A percentile compares a stretch with the other conserved stretches of the same genome.
These are phyloP conservation scores for Ceyx margarethae DNA, from an alignment of 2,113 vertebrate species.

Conservation along the genomic window DNA sequence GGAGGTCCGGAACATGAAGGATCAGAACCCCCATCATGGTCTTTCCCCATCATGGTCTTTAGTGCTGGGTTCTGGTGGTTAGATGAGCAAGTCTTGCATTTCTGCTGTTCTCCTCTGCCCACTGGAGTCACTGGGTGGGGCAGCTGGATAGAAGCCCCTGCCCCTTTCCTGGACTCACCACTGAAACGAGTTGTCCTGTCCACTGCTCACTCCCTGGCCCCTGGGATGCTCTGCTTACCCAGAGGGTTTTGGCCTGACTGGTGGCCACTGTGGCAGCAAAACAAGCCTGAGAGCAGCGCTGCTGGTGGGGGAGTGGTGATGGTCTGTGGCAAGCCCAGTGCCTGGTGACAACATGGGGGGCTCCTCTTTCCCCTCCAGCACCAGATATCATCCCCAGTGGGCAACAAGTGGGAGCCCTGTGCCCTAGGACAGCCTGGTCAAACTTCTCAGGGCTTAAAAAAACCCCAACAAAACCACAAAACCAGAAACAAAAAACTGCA, in stretches of 20 bases:
- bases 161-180: background rate
- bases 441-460: background rate
- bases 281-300: background rate
- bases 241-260: background rate
- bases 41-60: background rate
- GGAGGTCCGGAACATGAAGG: background rate
- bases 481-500: fast-evolving
- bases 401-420: background rate
- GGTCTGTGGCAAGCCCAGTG: background rate
- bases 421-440: background rate
- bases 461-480: background rate
- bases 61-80: background rate
- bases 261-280: background rate
- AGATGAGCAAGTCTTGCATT: background rate
- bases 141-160: background rate
- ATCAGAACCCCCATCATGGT: background rate
- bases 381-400: fast-evolving
- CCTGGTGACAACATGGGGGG: fast-evolving
- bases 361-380: background rate
- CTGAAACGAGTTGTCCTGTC: background rate
- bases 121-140: background rate
- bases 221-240: background rate
- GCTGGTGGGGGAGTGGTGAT: fast-evolving
- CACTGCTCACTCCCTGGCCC: background rate
- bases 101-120: fast-evolving